Base-by-base conservation (phyloP, 2,888 invertebrate species). In the Parnassius apollo region DNA sequence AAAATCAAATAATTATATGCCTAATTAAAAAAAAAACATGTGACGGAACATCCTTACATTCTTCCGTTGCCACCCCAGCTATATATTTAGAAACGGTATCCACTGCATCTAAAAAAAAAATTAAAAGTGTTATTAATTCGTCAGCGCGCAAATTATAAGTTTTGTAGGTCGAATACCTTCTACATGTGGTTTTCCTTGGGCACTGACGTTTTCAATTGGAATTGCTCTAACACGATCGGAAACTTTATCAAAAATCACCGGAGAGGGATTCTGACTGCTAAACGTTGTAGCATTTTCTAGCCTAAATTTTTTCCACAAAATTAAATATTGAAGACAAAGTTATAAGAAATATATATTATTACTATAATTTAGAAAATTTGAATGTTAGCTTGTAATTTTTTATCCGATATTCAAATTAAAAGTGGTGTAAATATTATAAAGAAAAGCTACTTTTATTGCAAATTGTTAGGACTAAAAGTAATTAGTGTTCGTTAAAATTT, bases 21-120 rank as follows among this genome's bases (percentile, higher is more conserved):
- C 12, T n/a, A 12, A 48, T 13, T 13, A 49, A 9, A 42, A 18
- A 2, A 10, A 35, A 46, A 18, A 18, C 18, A 12, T 11, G 3
- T 46, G 11, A 48, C 3, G 18, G 10, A 2, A 42, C 48, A 73
- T 57, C 9, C 83, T 78, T 70, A 85, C 86, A 71, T 64, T 83
- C 72, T n/a, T 76, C 66, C 42, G 82, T 82, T 13, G 85, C 85
- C 1, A 78, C 68, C 18, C 76, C 75, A 51, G 85, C 80, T 13
- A 86, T 70, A 61, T 78, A 85, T 35, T 69, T 49, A 9, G 77
- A 62, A n/a, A 81, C 66, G 25, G 83, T 78, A 2, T 71, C 46
- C 12, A 72, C 61, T 7, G 81, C 73, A 49, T 78, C 85, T 86
- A 75, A 54, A 80, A 58, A 1, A 22, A 8, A 80, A 35, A 55